Evolutionary conservation across 2,888 invertebrate genomes (phyloP), one percentile per base, ranked within the genome.

Genomic region (Apamea sordens): DNA sequence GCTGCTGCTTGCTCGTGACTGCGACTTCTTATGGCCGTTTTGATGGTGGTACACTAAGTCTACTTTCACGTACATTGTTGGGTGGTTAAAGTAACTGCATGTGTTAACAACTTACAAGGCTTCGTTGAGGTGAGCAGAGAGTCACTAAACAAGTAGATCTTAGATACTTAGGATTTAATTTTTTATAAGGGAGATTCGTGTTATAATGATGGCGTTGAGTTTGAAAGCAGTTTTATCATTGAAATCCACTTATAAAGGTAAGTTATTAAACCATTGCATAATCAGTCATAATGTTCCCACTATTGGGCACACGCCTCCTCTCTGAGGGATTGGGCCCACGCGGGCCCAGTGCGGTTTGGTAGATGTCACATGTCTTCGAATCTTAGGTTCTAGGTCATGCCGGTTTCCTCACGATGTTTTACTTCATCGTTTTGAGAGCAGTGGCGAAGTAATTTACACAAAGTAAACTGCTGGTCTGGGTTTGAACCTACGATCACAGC

Each of bases 1-100:
- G 79, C 36, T 32, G 74, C 15, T 73, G 77, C 32, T 73, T 71
- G 76, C 36, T 75, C 75, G 70, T 84, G 69, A 36, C 36, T 71
- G 47, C 64, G 61, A 74, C 41, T 85, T 76, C 82, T 80, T 82
- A 75, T 56, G 47, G 76, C 56, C 47, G 36, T 79, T 84, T 69
- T 76, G 71, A 74, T 73, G 13, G 63, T 13, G 21, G 32, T 69
- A 68, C 73, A 74, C 53, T 32, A 32, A 32, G 32, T 32, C 32
- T 73, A 79, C 59, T 67, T 86, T 67, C 11, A 50, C 28, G 61
- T 71, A 65, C 71, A 56, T 28, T 76, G 79, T 79, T 64, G 53
- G 24, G 28, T 47, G 13, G 50, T 32, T 47, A 67, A 65, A 73
- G 36, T 28, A 53, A 50, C 47, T 69, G 50, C 50, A 69, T 47